Evolutionary conservation across 1,140 invertebrate genomes (phyloP).

Genomic region (Leptinotarsa undecemlineata): DNA sequence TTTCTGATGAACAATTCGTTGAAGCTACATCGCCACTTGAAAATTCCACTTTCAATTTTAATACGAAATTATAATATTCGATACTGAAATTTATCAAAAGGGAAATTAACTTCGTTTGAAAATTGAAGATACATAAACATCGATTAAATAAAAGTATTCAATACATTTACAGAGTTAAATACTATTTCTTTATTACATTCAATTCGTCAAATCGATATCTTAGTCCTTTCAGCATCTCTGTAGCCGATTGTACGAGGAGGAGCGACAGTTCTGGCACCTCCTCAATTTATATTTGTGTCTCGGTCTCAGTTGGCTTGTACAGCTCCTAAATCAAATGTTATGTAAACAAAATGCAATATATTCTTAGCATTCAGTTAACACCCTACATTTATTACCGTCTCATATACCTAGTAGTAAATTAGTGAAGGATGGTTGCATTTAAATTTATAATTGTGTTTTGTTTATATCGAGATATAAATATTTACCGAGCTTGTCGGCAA

Average conservation of each 20-base stretch:
- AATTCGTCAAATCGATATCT: background rate
- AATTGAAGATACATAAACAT: too few species aligned
- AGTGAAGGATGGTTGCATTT: conserved; percentile 16
- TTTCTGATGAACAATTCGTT: too few species aligned
- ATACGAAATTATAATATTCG: too few species aligned
- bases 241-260: conserved; percentile 23
- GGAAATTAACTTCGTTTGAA: too few species aligned
- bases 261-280: conserved; percentile 19
- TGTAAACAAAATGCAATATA: conserved; percentile 24
- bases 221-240: background rate
- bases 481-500: conserved; percentile 11
- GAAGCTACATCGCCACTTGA: too few species aligned
- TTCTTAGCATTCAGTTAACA: conserved; percentile 18
- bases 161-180: too few species aligned
- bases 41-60: too few species aligned
- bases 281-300: conserved; percentile 20
- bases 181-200: too few species aligned
- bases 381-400: conserved; percentile 15
- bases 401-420: conserved; percentile 11
- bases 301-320: conserved; percentile 18
- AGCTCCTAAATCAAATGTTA: conserved; percentile 24
- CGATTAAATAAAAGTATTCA: too few species aligned
- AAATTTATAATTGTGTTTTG: conserved; percentile 18
- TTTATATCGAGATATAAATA: conserved; percentile 11
- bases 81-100: too few species aligned